Evolutionary conservation across 2,888 invertebrate genomes (phyloP).

Genomic region (Drosophila fulvimacula): DNA sequence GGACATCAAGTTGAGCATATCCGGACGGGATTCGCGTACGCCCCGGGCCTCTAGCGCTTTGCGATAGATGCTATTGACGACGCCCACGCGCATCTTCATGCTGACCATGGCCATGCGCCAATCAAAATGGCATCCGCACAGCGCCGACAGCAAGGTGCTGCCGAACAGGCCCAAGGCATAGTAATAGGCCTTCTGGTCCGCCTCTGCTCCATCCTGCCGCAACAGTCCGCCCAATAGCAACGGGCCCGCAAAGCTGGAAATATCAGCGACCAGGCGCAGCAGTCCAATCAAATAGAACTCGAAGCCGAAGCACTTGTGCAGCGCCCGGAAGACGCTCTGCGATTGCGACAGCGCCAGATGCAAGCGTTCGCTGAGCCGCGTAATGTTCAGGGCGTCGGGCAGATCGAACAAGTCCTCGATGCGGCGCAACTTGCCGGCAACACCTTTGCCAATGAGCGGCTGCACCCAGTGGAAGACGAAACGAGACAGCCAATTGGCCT

Average conservation of each 20-base stretch:
- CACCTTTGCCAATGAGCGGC: conserved; percentile 92
- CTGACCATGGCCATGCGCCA: conserved; percentile 94
- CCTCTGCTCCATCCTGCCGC: conserved; percentile 87
- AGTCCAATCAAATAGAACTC: conserved; percentile 94
- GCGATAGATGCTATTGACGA: conserved; percentile 93
- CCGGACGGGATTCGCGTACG: conserved; percentile 88
- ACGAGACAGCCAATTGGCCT: conserved; percentile 89
- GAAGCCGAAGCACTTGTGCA: conserved; percentile 91
- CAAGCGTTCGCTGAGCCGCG: conserved; percentile 80
- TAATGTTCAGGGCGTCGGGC: conserved; percentile 85
- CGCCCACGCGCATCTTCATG: conserved; percentile 93
- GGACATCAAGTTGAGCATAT: conserved; percentile 98
- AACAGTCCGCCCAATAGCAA: conserved; percentile 93
- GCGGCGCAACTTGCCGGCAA: conserved; percentile 89
- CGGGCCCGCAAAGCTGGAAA: conserved; percentile 94
- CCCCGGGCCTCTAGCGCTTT: conserved; percentile 85
- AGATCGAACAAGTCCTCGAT: conserved; percentile 94
- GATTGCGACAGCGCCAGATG: conserved; percentile 83
- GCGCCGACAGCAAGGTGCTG: conserved; percentile 89
- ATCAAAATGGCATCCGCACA: conserved; percentile 95
- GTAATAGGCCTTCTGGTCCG: conserved; percentile 85
- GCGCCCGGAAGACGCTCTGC: conserved; percentile 87
- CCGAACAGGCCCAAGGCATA: conserved; percentile 89
- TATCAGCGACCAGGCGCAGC: conserved; percentile 92
- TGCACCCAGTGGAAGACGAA: conserved; percentile 95